Base-by-base conservation (phyloP, 2,888 invertebrate species). In the Caenorhabditis uteleia region DNA sequence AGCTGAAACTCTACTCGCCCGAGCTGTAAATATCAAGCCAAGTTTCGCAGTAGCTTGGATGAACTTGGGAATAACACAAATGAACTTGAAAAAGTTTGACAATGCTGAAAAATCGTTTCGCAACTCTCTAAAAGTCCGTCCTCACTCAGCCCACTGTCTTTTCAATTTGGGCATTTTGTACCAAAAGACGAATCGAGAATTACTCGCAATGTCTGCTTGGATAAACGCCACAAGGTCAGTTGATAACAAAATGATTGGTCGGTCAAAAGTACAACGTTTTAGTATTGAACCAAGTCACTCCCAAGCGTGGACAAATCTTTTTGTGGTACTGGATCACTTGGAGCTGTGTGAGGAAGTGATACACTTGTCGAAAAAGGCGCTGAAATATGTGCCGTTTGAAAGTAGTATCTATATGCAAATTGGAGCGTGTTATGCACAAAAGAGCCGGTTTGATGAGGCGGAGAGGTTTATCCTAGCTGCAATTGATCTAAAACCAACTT, bases 21-120 rank as follows among this genome's bases (percentile, higher is more conserved):
- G 56, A 51, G 70, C 70, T 2, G 57, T 73, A 3, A 33, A 29
- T 0, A 29, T 61, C 3, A 45, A 91, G 78, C 87, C 89, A 29
- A 90, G 91, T 83, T 95, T 95, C 86, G 91, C 95, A 2, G 91
- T 93, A 0, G 95, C 95, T 0, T 97, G 95, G 95, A 95, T 95
- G 95, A 97, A 97, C 85, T 87, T 95, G 49, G 95, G 95, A 16
- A 95, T 95, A 75, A 91, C 94, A 27, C 88, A 93, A 69, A 90
- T 92, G 0, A 88, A 89, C 34, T 86, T 55, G 27, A 65, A 51
- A 1, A 69, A 74, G 16, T 70, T 54, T 65, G 84, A 87, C 2
- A 89, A 90, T 79, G 90, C 95, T 0, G 88, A 91, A 80, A 82
- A 84, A 18, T 91, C 93, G 76, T 95, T 95, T 83, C 85, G 88